A percentile compares a stretch with the other conserved stretches of the same genome.
Conservation (phyloP, 2,113 vertebrate genomes). For the Trogon surrucura region DNA sequence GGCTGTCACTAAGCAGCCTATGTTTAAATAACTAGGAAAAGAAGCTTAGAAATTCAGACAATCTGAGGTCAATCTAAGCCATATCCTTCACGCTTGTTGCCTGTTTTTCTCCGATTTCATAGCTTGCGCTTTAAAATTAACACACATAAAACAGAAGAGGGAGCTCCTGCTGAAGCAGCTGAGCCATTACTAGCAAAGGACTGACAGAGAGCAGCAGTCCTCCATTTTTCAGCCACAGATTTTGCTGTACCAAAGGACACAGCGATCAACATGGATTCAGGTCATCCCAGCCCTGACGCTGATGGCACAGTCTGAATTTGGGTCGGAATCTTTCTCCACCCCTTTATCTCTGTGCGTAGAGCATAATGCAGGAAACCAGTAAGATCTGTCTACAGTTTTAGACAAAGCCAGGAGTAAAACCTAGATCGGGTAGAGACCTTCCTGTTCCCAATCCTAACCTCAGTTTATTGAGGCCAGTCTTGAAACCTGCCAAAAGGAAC, state of each 20-base stretch:
- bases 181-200: neutral
- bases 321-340: neutral
- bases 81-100: neutral
- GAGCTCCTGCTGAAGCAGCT: neutral
- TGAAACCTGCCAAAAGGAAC: neutral
- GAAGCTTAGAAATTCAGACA: neutral
- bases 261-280: neutral
- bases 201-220: too few relatives aligned
- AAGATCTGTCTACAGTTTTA: neutral
- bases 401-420: neutral
- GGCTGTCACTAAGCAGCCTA: neutral
- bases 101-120: neutral
- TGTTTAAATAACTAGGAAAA: neutral
- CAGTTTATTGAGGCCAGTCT: neutral
- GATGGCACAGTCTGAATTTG: neutral
- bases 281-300: neutral
- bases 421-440: neutral
- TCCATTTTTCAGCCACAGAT: neutral
- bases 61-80: neutral
- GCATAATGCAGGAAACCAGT: fast-evolving
- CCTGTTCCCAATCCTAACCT: neutral
- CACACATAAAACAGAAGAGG: neutral
- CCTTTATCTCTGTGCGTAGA: neutral
- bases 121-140: neutral
- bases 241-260: neutral